phyloP scores from a whole-genome alignment of 2,888 invertebrate species.

The Cheilosia vulpina region DNA sequence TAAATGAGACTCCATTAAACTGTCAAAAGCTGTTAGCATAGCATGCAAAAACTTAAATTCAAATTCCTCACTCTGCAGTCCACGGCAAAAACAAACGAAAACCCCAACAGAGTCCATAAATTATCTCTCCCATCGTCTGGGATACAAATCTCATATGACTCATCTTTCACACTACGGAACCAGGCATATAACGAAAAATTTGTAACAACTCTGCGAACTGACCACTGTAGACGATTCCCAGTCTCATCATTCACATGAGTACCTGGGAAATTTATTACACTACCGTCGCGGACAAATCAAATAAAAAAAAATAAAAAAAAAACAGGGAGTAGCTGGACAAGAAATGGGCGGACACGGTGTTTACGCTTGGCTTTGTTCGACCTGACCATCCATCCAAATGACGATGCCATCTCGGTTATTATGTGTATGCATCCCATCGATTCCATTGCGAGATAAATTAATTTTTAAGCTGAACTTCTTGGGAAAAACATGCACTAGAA shows the following conservation, averaged over 20 bases:
- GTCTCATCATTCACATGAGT: conserved; percentile 57
- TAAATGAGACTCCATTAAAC: conserved; percentile 35
- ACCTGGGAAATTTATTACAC: conserved; percentile 63
- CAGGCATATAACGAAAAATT: conserved; percentile 34
- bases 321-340: conserved; percentile 8
- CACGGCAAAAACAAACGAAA: conserved; percentile 34
- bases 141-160: conserved; percentile 59
- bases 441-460: conserved; percentile 58
- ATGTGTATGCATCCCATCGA: conserved; percentile 44
- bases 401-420: conserved; percentile 42
- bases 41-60: conserved; percentile 5
- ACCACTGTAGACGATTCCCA: conserved; percentile 53
- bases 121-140: conserved; percentile 34
- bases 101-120: conserved; percentile 48
- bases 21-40: conserved; percentile 40
- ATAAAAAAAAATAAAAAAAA: conserved; percentile 14
- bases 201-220: conserved; percentile 62
- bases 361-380: conserved; percentile 56
- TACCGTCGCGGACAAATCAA: conserved; percentile 56
- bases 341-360: conserved; percentile 62
- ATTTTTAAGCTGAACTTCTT: conserved; percentile 50
- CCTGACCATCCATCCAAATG: conserved; percentile 28
- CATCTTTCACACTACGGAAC: conserved; percentile 11
- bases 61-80: conserved; percentile 16
- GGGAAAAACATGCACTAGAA: conserved; percentile 19